These are phyloP conservation scores for Syngnathus acus DNA, from an alignment of 2,797 vertebrate species.

Conservation along the genomic window DNA sequence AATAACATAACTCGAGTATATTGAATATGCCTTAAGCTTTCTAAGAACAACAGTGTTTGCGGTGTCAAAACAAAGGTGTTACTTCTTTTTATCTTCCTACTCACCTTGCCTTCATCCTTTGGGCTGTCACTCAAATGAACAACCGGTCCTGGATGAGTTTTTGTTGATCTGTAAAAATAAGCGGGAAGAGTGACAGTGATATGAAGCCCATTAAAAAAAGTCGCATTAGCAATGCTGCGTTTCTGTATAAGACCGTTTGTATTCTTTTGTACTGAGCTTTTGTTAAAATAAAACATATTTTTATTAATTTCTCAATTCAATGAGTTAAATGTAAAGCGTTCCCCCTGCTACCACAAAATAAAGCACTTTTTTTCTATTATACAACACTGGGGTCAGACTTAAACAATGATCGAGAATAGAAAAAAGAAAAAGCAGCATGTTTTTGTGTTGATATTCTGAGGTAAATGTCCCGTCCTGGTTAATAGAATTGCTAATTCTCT, in stretches of 20 bases:
- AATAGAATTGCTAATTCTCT: not conserved
- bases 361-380: no score
- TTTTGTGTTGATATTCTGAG: not conserved
- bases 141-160: conserved; percentile 95
- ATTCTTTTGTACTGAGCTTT: no score
- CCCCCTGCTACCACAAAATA: no score
- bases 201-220: not conserved
- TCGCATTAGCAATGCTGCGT: not conserved
- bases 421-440: not conserved
- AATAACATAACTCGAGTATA: conserved; percentile 4
- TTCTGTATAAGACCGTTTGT: no score
- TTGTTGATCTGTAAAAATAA: conserved; percentile 79
- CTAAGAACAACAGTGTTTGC: not conserved
- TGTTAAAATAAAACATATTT: no score
- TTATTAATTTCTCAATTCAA: no score
- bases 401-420: not conserved
- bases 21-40: conserved; percentile 10
- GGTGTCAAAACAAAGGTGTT: conserved; percentile 3
- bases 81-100: conserved; percentile 42
- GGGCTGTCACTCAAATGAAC: conserved; percentile 98
- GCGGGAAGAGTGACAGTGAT: not conserved
- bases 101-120: conserved; percentile 97
- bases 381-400: not conserved
- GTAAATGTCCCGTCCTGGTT: not conserved
- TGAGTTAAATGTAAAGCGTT: no score